Conservation (phyloP, 1,140 invertebrate genomes). For the Aporrectodea caliginosa region DNA sequence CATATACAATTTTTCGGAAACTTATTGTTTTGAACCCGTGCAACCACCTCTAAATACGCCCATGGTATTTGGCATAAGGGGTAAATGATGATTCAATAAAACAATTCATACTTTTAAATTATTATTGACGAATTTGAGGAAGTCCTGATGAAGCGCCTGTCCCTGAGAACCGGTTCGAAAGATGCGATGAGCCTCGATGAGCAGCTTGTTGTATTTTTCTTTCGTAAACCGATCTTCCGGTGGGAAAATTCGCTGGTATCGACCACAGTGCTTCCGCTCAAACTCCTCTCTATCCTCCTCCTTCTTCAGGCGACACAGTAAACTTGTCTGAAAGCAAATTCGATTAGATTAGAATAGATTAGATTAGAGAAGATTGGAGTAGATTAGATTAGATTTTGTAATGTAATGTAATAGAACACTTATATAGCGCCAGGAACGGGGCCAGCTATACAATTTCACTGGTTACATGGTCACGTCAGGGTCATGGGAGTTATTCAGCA, state of each 20-base stretch:
- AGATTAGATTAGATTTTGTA: too few relatives aligned
- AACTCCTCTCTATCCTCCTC: constrained; percentile 49
- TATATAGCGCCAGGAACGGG: too few relatives aligned
- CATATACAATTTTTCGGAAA: neutral
- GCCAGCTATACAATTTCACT: too few relatives aligned
- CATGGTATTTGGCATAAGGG: neutral
- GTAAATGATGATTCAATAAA: neutral
- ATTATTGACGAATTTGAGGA: constrained; percentile 49
- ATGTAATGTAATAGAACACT: too few relatives aligned
- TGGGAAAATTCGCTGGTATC: constrained; percentile 54
- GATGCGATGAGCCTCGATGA: constrained; percentile 36
- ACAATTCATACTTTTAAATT: constrained; percentile 44
- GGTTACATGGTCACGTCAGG: too few relatives aligned
- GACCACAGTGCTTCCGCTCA: constrained; percentile 52
- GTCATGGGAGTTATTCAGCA: too few relatives aligned
- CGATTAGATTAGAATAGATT: too few relatives aligned
- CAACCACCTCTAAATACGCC: neutral
- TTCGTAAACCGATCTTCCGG: constrained; percentile 47
- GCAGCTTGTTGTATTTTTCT: constrained; percentile 42
- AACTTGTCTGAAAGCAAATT: constrained; percentile 48
- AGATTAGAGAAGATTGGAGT: too few relatives aligned
- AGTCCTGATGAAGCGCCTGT: constrained; percentile 48
- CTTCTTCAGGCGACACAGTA: constrained; percentile 45
- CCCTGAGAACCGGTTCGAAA: constrained; percentile 41
- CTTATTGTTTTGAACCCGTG: neutral